Evolutionary conservation across 2,888 invertebrate genomes (phyloP), one percentile per base, ranked within the genome.

Genomic region (Tuta absoluta): DNA sequence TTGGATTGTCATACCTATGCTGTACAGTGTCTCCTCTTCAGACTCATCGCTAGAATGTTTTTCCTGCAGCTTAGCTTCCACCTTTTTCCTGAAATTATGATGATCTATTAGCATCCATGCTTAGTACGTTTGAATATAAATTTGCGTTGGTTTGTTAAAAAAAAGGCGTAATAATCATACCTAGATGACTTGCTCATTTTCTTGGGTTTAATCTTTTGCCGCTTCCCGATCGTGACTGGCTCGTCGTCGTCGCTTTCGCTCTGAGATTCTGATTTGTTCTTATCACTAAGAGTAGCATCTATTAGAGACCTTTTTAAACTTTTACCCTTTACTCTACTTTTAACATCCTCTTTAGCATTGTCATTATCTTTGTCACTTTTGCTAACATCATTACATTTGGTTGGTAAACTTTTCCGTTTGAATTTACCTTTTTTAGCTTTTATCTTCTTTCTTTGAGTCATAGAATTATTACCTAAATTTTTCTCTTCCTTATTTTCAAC

Each of bases 1-100:
- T n/a, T n/a, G n/a, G 2, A 14, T 8, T 21, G 19, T 28, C 23
- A 71, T 83, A 91, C 91, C 91, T 84, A 91, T 78, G 76, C 85
- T 89, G 72, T 89, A 85, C 51, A 91, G 78, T 64, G 90, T 88
- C 74, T 91, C 91, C 66, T 91, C 91, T 70, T 91, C 91, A 67
- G 90, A 91, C 79, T 93, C 92, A 67, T 91, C 87, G 77, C 88
- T 92, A 67, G 93, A 89, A 77, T 92, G 85, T 69, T 91, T 90
- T 73, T 90, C 86, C 73, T 90, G 84, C 64, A 84, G 77, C 75
- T 93, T 92, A 23, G 92, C 93, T 85, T 94, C 93, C 5, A 93
- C 81, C 75, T 92, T 92, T 87, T 92, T 92, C 69, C 92, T 92
- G 81, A n/a, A 85, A 85, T 66, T 28, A 57, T 24, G 14, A 45